Evolutionary conservation across 2,888 invertebrate species (phyloP).

Genomic region (Erynnis tages): DNA sequence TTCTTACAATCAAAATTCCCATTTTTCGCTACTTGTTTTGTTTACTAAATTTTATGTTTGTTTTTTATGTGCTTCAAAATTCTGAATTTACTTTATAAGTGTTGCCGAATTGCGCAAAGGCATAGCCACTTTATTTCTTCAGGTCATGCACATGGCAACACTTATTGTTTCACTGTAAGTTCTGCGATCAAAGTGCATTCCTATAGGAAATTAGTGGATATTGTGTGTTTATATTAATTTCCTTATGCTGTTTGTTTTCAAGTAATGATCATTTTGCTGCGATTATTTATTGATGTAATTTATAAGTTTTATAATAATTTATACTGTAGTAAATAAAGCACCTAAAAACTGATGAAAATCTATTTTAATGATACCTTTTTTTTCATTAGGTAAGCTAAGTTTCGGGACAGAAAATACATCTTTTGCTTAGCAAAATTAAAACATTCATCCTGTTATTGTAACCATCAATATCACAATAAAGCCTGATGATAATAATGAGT

Average conservation of each 20-base stretch:
- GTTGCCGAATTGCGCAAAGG: conserved; percentile 22
- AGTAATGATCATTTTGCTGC: conserved; percentile 49
- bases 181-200: conserved; percentile 41
- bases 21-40: conserved; percentile 45
- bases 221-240: conserved; percentile 32
- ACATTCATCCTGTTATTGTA: too few relatives aligned
- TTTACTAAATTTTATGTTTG: conserved; percentile 50
- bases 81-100: conserved; percentile 24
- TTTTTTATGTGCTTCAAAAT: conserved; percentile 32
- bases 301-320: conserved; percentile 74
- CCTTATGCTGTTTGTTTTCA: conserved; percentile 36
- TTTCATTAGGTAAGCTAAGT: too few relatives aligned
- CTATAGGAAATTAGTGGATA: conserved; percentile 35
- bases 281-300: conserved; percentile 74
- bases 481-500: too few relatives aligned
- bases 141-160: conserved; percentile 8
- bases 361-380: conserved; percentile 8
- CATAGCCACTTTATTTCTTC: conserved; percentile 9
- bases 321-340: conserved; percentile 73
- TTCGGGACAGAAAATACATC: too few relatives aligned
- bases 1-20: conserved; percentile 13
- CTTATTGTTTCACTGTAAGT: conserved; percentile 12
- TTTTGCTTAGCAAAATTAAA: too few relatives aligned
- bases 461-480: too few relatives aligned
- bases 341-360: conserved; percentile 30